A percentile compares a stretch with the other conserved stretches of the same genome.
phyloP scores from a whole-genome alignment of 1,140 invertebrate genomes.

The Bursaphelenchus mucronatus region DNA sequence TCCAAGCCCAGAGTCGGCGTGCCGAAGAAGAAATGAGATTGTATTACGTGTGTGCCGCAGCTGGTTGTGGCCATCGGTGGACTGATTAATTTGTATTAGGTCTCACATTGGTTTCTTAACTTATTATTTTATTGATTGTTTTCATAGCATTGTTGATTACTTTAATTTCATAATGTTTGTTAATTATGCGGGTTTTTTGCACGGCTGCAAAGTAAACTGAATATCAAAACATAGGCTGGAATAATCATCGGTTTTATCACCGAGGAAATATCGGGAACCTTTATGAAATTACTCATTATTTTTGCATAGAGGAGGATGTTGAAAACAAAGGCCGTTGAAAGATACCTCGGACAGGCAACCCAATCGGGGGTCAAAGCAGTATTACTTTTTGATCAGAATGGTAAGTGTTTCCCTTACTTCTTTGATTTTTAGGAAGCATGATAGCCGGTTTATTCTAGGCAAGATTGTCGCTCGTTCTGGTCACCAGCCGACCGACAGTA shows the following conservation, averaged over 20 bases:
- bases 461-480: conserved; percentile 24
- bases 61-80: conserved; percentile 89
- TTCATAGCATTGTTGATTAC: conserved; percentile 1
- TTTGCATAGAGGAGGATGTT: conserved; percentile 27
- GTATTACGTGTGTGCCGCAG: conserved; percentile 94
- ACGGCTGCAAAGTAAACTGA: too few relatives aligned
- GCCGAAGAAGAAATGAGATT: conserved; percentile 98
- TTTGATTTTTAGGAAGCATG: conserved; percentile 3
- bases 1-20: conserved; percentile 85
- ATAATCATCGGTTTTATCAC: too few relatives aligned
- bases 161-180: too few relatives aligned
- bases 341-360: conserved; percentile 33
- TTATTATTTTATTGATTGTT: conserved; percentile 5
- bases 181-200: too few relatives aligned
- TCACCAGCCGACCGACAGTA: conserved; percentile 10
- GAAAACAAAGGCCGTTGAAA: conserved; percentile 38
- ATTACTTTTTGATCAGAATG: conserved; percentile 45
- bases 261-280: too few relatives aligned
- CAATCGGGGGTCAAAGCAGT: conserved; percentile 27
- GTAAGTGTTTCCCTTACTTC: conserved; percentile 25
- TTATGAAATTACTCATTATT: neutral
- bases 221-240: too few relatives aligned
- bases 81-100: conserved; percentile 72
- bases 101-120: conserved; percentile 13
- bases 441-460: conserved; percentile 20